Evolutionary conservation across 2,113 vertebrate genomes (phyloP).

Genomic region (Mormoops blainvillei): DNA sequence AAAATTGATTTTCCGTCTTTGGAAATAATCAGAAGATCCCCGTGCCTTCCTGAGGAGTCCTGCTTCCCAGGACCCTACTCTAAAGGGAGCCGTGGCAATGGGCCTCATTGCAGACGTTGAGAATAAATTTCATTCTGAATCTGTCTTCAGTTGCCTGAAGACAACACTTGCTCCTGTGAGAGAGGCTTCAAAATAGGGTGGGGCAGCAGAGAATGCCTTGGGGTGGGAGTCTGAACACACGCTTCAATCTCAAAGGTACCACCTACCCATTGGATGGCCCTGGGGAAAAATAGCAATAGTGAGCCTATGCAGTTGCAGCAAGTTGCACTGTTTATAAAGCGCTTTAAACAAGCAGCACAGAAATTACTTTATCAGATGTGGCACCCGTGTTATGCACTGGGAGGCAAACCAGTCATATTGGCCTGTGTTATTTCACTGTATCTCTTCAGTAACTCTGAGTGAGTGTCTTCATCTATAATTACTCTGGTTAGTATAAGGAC

Average conservation of each 20-base stretch:
- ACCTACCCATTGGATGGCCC: background rate
- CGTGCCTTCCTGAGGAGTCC: background rate
- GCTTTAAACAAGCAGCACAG: background rate
- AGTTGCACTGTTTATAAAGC: background rate
- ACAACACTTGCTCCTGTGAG: background rate
- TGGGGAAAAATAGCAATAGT: background rate
- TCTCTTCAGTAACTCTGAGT: background rate
- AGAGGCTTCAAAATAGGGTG: background rate
- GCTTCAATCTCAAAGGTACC: background rate
- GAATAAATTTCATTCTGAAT: background rate
- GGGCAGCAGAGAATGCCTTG: background rate
- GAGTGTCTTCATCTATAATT: background rate
- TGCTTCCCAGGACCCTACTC: background rate
- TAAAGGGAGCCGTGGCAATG: background rate
- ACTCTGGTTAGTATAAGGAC: background rate
- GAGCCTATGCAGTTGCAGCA: background rate
- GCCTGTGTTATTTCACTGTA: background rate
- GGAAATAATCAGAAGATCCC: background rate
- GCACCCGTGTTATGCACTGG: background rate
- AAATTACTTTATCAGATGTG: background rate
- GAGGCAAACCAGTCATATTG: background rate
- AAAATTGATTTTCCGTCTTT: background rate
- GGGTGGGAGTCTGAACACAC: background rate
- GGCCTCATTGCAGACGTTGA: background rate
- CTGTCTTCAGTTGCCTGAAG: background rate